A percentile compares a stretch with the other conserved stretches of the same genome.
Evolutionary conservation across 2,797 vertebrate species (phyloP).

Genomic region (Trachurus trachurus): DNA sequence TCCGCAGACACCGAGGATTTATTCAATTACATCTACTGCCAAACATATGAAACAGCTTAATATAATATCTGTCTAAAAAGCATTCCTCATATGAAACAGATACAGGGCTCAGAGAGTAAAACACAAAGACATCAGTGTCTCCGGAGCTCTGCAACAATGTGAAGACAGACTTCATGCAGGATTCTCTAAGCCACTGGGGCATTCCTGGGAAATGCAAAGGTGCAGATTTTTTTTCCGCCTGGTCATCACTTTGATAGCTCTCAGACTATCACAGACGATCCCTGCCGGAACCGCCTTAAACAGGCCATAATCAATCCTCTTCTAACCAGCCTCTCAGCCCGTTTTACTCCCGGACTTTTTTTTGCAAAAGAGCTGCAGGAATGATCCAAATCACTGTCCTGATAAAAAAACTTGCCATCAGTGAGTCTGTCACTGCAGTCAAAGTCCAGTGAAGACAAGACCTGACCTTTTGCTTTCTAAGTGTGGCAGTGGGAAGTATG

Average conservation of each 20-base stretch:
- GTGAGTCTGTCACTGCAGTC: background rate
- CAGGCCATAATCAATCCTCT: slow-evolving; percentile 77
- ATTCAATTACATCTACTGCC: slow-evolving; percentile 11
- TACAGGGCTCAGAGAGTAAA: slow-evolving; percentile 13
- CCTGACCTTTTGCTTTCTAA: background rate
- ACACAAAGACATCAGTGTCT: slow-evolving; percentile 37
- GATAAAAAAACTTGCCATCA: background rate
- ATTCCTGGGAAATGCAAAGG: slow-evolving; percentile 82
- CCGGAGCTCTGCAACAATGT: slow-evolving; percentile 50
- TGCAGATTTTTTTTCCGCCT: slow-evolving; percentile 76
- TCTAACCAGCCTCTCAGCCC: slow-evolving; percentile 62
- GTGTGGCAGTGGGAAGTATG: background rate
- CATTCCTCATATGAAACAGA: slow-evolving; percentile 46
- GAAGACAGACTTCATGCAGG: slow-evolving; percentile 60
- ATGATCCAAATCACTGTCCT: slow-evolving; percentile 33
- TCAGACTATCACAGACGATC: slow-evolving; percentile 72
- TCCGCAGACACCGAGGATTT: background rate
- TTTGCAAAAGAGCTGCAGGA: slow-evolving; percentile 37
- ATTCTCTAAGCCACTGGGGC: slow-evolving; percentile 60
- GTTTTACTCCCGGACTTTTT: slow-evolving; percentile 33
- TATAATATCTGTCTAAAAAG: slow-evolving; percentile 29
- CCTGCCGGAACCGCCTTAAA: slow-evolving; percentile 70
- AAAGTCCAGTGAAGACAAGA: background rate
- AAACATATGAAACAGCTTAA: slow-evolving; percentile 33
- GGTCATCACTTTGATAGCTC: slow-evolving; percentile 83